These are phyloP conservation scores for Argentina silus DNA, from an alignment of 2,797 vertebrate genomes.

Conservation along the genomic window DNA sequence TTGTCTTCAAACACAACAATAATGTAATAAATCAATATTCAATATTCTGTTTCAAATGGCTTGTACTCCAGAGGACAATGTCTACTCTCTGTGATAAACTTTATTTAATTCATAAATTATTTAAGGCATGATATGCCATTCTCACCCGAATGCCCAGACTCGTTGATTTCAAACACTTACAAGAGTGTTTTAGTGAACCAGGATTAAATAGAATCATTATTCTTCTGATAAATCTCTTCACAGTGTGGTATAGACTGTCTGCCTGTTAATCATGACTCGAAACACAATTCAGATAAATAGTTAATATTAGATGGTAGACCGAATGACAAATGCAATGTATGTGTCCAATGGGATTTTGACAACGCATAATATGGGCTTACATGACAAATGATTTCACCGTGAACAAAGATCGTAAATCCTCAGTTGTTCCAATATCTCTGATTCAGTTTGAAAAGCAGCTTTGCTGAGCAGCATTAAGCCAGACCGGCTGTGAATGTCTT, in stretches of 20 bases:
- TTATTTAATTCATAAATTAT: conserved; percentile 47
- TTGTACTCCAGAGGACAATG: conserved; percentile 19
- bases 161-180: conserved; percentile 27
- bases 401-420: conserved; percentile 41
- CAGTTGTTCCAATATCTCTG: conserved; percentile 21
- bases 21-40: conserved; percentile 21
- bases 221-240: conserved; percentile 52
- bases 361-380: conserved; percentile 38
- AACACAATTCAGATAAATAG: conserved; percentile 47
- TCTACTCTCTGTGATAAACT: conserved; percentile 35
- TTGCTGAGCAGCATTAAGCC: conserved; percentile 25
- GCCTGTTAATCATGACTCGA: conserved; percentile 50
- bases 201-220: conserved; percentile 18
- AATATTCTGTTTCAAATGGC: conserved; percentile 27
- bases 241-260: conserved; percentile 27
- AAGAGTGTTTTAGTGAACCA: conserved; percentile 23
- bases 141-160: conserved; percentile 22
- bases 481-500: conserved; percentile 41
- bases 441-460: conserved; percentile 39
- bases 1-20: conserved; percentile 26
- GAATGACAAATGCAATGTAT: conserved; percentile 48
- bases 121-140: conserved; percentile 13
- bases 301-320: conserved; percentile 54
- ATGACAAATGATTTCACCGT: conserved; percentile 46
- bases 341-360: conserved; percentile 53